Conservation (phyloP, 2,888 invertebrate genomes). For the Chloromyia formosa region DNA sequence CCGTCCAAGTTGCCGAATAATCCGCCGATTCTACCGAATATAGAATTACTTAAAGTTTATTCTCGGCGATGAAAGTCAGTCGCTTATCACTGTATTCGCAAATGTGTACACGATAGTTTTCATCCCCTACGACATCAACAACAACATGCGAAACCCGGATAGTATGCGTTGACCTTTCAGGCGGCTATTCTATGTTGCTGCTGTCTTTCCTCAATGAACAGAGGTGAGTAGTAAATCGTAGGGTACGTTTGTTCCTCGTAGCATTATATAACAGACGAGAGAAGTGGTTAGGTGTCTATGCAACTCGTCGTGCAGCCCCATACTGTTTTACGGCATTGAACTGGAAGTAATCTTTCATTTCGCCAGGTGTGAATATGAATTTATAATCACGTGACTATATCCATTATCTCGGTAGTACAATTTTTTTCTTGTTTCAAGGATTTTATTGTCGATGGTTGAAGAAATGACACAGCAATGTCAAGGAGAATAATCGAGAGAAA, state of each 20-base stretch:
- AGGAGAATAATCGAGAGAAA: too few relatives aligned
- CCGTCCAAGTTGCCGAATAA: neutral
- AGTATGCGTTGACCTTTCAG: constrained; percentile 18
- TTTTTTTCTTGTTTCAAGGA: neutral
- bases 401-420: too few relatives aligned
- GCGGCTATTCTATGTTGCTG: neutral
- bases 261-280: neutral
- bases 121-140: neutral
- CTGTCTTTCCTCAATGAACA: constrained; percentile 17
- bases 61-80: neutral
- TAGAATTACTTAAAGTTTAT: neutral
- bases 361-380: neutral
- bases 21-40: neutral
- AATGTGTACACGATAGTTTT: neutral
- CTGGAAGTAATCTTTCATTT: too few relatives aligned
- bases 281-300: neutral
- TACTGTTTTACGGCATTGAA: too few relatives aligned
- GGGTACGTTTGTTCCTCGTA: neutral
- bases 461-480: neutral
- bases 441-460: neutral
- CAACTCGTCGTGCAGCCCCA: neutral
- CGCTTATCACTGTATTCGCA: neutral
- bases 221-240: constrained; percentile 19
- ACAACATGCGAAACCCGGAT: neutral
- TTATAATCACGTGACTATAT: neutral